Conservation (phyloP, 2,113 vertebrate genomes). For the Mobula hypostoma region DNA sequence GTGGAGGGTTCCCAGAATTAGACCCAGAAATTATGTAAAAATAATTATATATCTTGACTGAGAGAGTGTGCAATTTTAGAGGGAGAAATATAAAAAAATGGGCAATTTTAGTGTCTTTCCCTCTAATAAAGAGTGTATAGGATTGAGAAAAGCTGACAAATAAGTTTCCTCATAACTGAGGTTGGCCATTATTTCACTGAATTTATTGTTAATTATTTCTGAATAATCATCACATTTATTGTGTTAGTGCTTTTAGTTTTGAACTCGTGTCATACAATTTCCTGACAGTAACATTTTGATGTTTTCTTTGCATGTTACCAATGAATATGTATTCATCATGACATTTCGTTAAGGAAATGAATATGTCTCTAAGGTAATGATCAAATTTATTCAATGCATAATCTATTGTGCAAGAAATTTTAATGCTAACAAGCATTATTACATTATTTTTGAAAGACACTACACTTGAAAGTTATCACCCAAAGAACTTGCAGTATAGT, state of each 20-base stretch:
- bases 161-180: too few relatives aligned
- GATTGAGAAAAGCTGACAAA: background rate
- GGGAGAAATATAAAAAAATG: too few relatives aligned
- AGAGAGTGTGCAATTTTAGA: too few relatives aligned
- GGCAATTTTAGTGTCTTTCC: too few relatives aligned
- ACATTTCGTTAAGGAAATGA: background rate
- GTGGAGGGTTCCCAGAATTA: too few relatives aligned
- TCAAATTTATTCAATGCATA: background rate
- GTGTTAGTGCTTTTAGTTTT: background rate
- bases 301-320: background rate
- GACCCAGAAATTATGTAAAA: too few relatives aligned
- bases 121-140: too few relatives aligned
- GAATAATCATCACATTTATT: background rate
- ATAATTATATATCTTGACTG: too few relatives aligned
- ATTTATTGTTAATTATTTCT: background rate
- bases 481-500: background rate
- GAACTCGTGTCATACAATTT: background rate
- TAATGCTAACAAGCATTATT: background rate
- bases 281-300: background rate
- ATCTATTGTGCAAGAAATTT: background rate
- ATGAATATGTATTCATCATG: background rate
- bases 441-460: background rate
- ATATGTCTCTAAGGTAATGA: background rate
- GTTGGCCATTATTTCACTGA: too few relatives aligned
- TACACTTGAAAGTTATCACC: background rate